Evolutionary conservation across 2,888 invertebrate species (phyloP).

Genomic region (Mystacides longicornis): DNA sequence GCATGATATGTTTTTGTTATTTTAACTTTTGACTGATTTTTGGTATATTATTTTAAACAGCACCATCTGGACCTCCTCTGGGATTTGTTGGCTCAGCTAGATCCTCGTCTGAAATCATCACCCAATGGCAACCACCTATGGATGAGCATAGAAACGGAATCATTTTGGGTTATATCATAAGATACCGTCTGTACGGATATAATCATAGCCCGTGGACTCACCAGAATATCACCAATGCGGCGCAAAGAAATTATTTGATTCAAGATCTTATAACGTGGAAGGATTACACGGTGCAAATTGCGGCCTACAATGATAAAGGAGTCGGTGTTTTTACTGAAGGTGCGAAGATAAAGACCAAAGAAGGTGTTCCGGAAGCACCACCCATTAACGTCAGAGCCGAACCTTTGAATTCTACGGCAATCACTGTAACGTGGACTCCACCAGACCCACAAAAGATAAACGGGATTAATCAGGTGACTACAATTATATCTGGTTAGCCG

Average conservation of each 20-base stretch:
- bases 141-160: constrained; percentile 94
- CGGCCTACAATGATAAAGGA: constrained; percentile 95
- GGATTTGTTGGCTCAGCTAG: constrained; percentile 93
- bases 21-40: background rate
- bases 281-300: constrained; percentile 93
- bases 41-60: constrained; percentile 41
- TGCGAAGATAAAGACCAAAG: constrained; percentile 89
- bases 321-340: constrained; percentile 88
- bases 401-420: constrained; percentile 80
- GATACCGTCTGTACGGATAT: constrained; percentile 87
- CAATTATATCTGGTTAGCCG: no score
- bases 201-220: constrained; percentile 87
- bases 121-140: constrained; percentile 94
- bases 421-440: constrained; percentile 86
- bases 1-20: background rate
- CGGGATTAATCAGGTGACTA: constrained; percentile 82
- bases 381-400: constrained; percentile 74
- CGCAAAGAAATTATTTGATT: constrained; percentile 83
- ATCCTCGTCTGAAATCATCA: constrained; percentile 90
- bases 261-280: constrained; percentile 96
- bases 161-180: constrained; percentile 86
- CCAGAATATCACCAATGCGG: constrained; percentile 88
- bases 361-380: constrained; percentile 90
- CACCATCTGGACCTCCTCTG: constrained; percentile 92
- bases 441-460: constrained; percentile 97